Evolutionary conservation across 2,888 invertebrate genomes (phyloP), one percentile per base, ranked within the genome.

Genomic region (Papilio protenor): DNA sequence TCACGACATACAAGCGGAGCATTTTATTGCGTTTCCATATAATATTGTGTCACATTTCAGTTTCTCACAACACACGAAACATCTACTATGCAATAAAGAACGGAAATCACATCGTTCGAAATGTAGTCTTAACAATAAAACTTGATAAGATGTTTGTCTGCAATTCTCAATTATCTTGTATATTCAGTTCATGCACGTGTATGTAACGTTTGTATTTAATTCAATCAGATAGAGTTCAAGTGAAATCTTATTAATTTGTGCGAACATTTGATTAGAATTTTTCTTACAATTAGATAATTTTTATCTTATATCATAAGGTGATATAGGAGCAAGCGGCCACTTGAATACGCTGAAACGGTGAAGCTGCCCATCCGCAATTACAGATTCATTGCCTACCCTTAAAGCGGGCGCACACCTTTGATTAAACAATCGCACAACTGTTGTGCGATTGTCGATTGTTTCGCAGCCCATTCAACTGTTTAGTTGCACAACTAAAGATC

Each of bases 1-100:
- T 76, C 73, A 72, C 72, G 40, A 27, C 33, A 72, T 72, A 78
- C 66, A 73, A 45, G 72, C 21, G 18, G 66, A 73, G 73, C 49
- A 59, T 76, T 76, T 78, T 78, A 76, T 78, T 76, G 69, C 69
- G 59, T 73, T 76, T 52, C 70, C n/a, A 66, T 76, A 69, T 78
- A 76, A 76, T 73, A 59, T 75, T 66, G 64, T 77, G 78, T 52
- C 78, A 71, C 45, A 74, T 75, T 74, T 74, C 11, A 71, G 70
- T 61, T 45, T 59, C 45, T 73, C 45, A 49, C 27, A 4, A 47
- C 55, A 72, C 23, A 75, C 16, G 52, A 23, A 74, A 74, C 45
- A 55, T 55, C 64, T 21, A 40, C 45, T 2, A 55, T 55, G 75
- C 59, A 49, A 47, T 76, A 61, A 77, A 72, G 64, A 55, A 45